Evolutionary conservation across 2,113 vertebrate species (phyloP), one percentile per base, ranked within the genome.

Genomic region (Gnathonemus longibarbis): DNA sequence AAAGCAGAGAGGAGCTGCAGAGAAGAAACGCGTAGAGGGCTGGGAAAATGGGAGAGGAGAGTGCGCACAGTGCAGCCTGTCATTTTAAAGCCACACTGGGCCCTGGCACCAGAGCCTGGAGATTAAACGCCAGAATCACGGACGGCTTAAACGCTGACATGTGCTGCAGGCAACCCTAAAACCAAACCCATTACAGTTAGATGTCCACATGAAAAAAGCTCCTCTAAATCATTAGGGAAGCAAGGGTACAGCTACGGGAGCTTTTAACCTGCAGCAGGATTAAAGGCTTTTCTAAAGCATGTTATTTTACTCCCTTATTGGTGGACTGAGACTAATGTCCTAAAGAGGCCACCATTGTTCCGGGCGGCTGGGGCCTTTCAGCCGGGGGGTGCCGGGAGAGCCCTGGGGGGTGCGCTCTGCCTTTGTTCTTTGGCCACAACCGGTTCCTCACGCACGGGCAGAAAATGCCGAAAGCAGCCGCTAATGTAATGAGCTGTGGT

Each of bases 361-460:
- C 48, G 88, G 24, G 10, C 10, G 87, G 89, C 89, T 24, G 70
- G 15, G 88, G 89, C 89, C 91, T 85, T 89, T 42, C 89, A 84
- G 87, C 86, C 70, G 42, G 92, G 90, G 70, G 90, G 89, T 89
- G 83, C 90, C 91, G 50, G 86, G 88, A 74, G 52, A 92, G 90
- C 50, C 84, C 90, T 87, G 91, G 91, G 87, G 90, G 91, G 87
- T 90, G 86, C 90, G 90, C 56, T 53, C 89, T 1, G 90, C 89
- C 92, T 93, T 93, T 93, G 92, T 93, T 93, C 92, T 92, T 88
- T 87, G 84, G 89, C 89, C 58, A 58, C 56, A n/a, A n/a, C 21
- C 24, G 45, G 45, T 39, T 31, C 58, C 84, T 50, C 21, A 35
- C 84, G 88, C 91, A 90, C 24, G 88, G 27, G 10, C 88, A 42